A percentile compares a stretch with the other conserved stretches of the same genome.
Conservation (phyloP, 2,888 invertebrate genomes). For the Drosophila antonietae region DNA sequence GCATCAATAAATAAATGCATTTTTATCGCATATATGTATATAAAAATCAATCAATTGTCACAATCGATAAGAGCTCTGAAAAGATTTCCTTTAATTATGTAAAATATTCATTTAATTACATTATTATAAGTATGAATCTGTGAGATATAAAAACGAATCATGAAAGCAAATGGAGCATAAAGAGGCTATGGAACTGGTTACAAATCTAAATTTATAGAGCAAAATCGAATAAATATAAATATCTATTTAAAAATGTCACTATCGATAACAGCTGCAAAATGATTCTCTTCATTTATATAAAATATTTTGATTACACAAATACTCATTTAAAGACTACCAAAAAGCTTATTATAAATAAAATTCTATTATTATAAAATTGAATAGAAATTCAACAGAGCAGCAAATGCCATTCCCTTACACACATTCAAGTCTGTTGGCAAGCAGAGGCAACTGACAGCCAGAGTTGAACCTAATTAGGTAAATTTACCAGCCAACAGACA, state of each 20-base stretch:
- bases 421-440: background rate
- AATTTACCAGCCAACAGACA: background rate
- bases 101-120: background rate
- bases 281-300: background rate
- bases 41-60: background rate
- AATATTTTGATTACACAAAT: background rate
- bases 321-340: too few species aligned
- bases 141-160: too few species aligned
- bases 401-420: background rate
- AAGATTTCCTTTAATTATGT: background rate
- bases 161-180: too few species aligned
- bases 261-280: background rate
- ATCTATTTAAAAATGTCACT: background rate
- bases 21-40: background rate
- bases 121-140: too few species aligned
- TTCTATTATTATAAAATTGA: background rate
- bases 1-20: conserved; percentile 9
- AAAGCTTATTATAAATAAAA: background rate
- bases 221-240: background rate
- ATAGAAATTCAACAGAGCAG: background rate
- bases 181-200: too few species aligned
- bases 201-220: too few species aligned
- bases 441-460: background rate
- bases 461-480: background rate
- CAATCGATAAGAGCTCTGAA: background rate